Percentiles rank a stretch among this genome's conserved stretches.
Conservation (phyloP, 30 jellyfish, hydroid and myxozoan genomes). For the Aurelia sp. region DNA sequence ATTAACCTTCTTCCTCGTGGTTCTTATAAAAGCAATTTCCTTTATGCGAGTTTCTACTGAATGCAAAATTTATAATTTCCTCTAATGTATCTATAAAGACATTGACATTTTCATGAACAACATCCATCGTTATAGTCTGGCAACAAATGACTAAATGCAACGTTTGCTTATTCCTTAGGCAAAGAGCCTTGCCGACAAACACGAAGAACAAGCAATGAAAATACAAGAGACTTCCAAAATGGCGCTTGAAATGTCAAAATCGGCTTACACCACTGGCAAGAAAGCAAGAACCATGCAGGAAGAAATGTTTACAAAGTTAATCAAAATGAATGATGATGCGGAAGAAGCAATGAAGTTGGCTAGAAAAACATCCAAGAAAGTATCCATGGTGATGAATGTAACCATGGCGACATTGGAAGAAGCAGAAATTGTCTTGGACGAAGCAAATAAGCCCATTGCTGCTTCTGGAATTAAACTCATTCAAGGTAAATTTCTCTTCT, state of each 20-base stretch:
- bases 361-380: conserved; percentile 34
- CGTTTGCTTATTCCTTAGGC: conserved; percentile 61
- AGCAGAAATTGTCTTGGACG: conserved; percentile 61
- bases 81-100: too few species aligned
- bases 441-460: conserved; percentile 83
- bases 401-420: conserved; percentile 67
- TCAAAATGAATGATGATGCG: conserved; percentile 48
- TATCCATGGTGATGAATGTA: conserved; percentile 41
- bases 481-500: conserved; percentile 51
- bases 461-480: conserved; percentile 70
- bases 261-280: conserved; percentile 76
- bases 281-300: conserved; percentile 75
- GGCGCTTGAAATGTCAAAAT: conserved; percentile 72
- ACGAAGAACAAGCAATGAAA: conserved; percentile 74
- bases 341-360: conserved; percentile 80
- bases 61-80: too few species aligned
- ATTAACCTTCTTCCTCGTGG: too few species aligned
- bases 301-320: conserved; percentile 50
- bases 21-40: too few species aligned
- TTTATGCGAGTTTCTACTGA: too few species aligned
- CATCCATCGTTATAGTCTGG: too few species aligned
- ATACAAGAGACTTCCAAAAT: conserved; percentile 58
- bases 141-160: background rate
- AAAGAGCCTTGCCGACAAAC: conserved; percentile 85
- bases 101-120: too few species aligned